Evolutionary conservation across 2,888 invertebrate species (phyloP).

Genomic region (Sarcophaga rosellei): DNA sequence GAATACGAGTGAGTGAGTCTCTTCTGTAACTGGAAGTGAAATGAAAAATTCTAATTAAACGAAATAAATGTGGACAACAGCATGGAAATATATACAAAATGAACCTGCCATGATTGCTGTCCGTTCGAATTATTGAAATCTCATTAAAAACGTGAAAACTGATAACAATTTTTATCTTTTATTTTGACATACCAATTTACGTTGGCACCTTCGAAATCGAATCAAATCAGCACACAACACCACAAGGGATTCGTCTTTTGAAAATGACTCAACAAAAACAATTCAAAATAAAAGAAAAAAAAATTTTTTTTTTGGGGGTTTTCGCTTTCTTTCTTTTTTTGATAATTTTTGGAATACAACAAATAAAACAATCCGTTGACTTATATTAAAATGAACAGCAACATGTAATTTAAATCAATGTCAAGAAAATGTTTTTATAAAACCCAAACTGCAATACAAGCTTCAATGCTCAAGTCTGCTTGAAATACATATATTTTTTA

Average conservation of each 20-base stretch:
- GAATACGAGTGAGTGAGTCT: not conserved
- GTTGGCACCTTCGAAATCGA: conserved; percentile 64
- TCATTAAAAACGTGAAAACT: conserved; percentile 66
- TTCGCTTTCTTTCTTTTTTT: conserved; percentile 10
- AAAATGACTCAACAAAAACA: not conserved
- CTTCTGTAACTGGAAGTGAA: not conserved
- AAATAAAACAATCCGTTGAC: conserved; percentile 13
- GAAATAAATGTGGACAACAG: conserved; percentile 28
- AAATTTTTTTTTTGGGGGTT: not conserved
- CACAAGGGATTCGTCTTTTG: not conserved
- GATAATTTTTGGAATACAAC: conserved; percentile 32
- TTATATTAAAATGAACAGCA: conserved; percentile 66
- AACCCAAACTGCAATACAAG: conserved; percentile 20
- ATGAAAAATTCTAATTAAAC: conserved; percentile 46
- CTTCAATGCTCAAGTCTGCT: conserved; percentile 40
- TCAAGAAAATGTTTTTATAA: conserved; percentile 57
- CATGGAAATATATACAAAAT: conserved; percentile 22
- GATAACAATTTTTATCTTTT: conserved; percentile 67
- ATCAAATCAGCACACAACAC: not conserved
- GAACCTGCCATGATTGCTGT: conserved; percentile 64
- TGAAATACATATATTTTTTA: not conserved
- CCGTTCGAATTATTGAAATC: conserved; percentile 66
- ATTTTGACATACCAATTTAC: conserved; percentile 69
- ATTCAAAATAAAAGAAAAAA: not conserved
- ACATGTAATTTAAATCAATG: conserved; percentile 69